Percentiles rank a stretch among this genome's conserved stretches.
Conservation (phyloP, 2,888 invertebrate species). For the Boloria euphrosyne region DNA sequence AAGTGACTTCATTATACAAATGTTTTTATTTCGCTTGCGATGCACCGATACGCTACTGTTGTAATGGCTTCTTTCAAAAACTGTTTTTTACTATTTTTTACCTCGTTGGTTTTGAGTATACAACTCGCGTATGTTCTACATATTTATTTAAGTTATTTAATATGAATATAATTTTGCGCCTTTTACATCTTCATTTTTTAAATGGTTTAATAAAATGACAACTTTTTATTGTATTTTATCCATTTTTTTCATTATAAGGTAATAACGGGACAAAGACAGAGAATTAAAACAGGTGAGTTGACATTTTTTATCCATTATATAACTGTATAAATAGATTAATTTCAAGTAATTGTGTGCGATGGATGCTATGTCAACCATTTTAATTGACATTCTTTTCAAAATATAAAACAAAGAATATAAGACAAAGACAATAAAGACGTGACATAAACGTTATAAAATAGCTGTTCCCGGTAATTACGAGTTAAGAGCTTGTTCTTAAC, state of each 20-base stretch:
- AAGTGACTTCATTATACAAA: slow-evolving; percentile 18
- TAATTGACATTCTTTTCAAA: background rate
- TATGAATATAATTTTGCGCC: no score
- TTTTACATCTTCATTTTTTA: no score
- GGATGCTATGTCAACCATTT: background rate
- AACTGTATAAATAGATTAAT: no score
- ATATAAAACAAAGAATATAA: slow-evolving; percentile 11
- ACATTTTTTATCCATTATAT: no score
- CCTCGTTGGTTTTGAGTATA: background rate
- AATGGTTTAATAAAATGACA: no score
- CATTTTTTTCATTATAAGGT: no score
- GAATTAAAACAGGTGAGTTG: no score
- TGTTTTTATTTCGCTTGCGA: slow-evolving; percentile 3
- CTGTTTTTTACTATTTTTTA: background rate
- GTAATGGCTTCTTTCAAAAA: background rate
- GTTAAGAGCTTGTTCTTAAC: slow-evolving; percentile 23
- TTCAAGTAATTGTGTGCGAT: background rate
- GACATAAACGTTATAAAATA: slow-evolving; percentile 5
- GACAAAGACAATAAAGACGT: slow-evolving; percentile 1
- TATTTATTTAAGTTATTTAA: no score
- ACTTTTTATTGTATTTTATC: no score
- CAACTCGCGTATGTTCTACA: background rate
- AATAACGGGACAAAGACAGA: no score
- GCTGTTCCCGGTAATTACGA: slow-evolving; percentile 15
- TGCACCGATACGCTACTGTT: background rate